Percentiles rank a stretch among this genome's conserved stretches.
phyloP scores from a whole-genome alignment of 2,797 vertebrate genomes.

The Rhinoraja longicauda region DNA sequence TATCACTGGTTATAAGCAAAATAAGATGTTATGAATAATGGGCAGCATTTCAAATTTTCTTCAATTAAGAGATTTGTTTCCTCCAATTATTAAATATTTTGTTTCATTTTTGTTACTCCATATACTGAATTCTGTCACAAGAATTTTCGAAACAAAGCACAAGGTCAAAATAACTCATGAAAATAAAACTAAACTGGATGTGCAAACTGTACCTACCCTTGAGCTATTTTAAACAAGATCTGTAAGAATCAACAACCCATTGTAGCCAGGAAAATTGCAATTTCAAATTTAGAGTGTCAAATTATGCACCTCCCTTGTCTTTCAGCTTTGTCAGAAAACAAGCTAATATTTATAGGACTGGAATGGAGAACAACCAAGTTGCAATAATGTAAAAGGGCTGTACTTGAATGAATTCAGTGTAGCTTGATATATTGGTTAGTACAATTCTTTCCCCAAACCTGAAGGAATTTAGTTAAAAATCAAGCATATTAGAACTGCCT shows the following conservation, averaged over 20 bases:
- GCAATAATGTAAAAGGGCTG: background rate
- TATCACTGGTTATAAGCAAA: background rate
- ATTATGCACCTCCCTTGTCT: background rate
- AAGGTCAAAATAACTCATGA: background rate
- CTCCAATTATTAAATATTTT: background rate
- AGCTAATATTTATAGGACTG: background rate
- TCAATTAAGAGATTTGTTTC: background rate
- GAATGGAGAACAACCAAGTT: background rate
- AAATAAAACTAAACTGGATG: background rate
- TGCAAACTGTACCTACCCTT: background rate
- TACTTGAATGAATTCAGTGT: background rate
- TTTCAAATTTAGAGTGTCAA: background rate
- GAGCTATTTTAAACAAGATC: no score
- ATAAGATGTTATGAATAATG: background rate
- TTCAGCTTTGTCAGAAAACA: background rate
- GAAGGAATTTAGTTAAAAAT: background rate
- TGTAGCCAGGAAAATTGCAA: background rate
- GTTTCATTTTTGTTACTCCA: constrained; percentile 1
- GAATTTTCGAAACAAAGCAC: background rate
- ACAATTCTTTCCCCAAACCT: background rate
- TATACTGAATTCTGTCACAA: background rate
- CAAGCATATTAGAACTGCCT: background rate
- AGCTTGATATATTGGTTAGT: background rate
- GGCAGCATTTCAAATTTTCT: background rate
- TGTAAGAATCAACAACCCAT: background rate